Percentiles rank a stretch among this genome's conserved stretches.
Evolutionary conservation across 2,797 vertebrate species (phyloP).

Genomic region (Sebastes oblongus): DNA sequence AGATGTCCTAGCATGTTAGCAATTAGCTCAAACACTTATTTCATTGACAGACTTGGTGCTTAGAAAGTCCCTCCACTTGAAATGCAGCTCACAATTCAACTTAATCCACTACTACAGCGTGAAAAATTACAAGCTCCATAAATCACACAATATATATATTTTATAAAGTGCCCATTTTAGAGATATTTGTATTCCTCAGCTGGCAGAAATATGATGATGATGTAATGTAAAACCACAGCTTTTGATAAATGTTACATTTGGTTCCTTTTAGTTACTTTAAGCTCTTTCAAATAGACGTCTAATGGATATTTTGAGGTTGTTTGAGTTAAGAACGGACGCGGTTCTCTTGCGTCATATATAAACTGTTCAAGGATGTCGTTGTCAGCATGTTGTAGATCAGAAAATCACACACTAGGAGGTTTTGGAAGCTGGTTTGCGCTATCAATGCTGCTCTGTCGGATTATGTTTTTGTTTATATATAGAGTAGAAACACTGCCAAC

Average conservation of each 20-base stretch:
- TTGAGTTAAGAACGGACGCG: constrained; percentile 6
- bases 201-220: not conserved
- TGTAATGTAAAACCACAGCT: not conserved
- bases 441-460: not conserved
- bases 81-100: not conserved
- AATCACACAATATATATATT: not conserved
- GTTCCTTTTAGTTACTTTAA: not conserved
- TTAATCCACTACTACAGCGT: not conserved
- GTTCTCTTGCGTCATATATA: constrained; percentile 3
- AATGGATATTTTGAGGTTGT: constrained; percentile 19
- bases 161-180: not conserved
- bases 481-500: constrained; percentile 3
- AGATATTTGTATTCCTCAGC: not conserved
- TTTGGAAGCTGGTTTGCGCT: constrained; percentile 19
- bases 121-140: not conserved
- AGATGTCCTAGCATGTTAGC: not conserved
- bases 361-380: constrained; percentile 4
- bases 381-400: constrained; percentile 28
- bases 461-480: constrained; percentile 6
- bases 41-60: constrained; percentile 11
- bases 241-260: constrained; percentile 8
- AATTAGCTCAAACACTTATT: constrained; percentile 5
- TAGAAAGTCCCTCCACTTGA: not conserved
- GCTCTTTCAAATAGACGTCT: not conserved
- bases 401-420: constrained; percentile 17